Evolutionary conservation across 2,888 invertebrate species (phyloP).

Genomic region (Lucinisca nassula): DNA sequence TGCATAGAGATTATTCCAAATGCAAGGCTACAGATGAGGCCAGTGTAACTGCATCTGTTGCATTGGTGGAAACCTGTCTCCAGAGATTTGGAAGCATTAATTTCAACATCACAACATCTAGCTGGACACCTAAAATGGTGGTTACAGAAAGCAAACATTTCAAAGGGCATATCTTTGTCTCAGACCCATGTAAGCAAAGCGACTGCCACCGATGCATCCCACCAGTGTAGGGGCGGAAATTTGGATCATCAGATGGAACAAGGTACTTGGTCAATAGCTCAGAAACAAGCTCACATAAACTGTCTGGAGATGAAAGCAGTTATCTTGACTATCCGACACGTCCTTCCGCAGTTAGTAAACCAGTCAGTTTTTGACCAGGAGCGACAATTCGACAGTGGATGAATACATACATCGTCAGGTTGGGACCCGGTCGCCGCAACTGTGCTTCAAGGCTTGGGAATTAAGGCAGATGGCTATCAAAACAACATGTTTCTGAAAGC

Average conservation of each 20-base stretch:
- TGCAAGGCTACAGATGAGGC: conserved; percentile 39
- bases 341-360: not conserved
- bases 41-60: conserved; percentile 32
- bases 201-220: conserved; percentile 1
- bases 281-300: conserved; percentile 39
- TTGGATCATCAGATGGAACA: not conserved
- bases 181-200: not conserved
- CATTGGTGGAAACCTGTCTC: conserved; percentile 20
- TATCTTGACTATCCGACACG: not conserved
- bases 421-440: too few species aligned
- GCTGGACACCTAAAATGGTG: conserved; percentile 14
- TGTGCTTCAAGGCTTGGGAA: conserved; percentile 10
- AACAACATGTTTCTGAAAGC: conserved; percentile 29
- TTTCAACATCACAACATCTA: conserved; percentile 18
- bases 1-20: conserved; percentile 36
- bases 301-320: too few species aligned
- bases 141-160: conserved; percentile 24
- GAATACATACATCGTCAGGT: not conserved
- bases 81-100: conserved; percentile 15
- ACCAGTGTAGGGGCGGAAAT: not conserved
- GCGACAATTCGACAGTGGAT: not conserved
- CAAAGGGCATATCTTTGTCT: conserved; percentile 16
- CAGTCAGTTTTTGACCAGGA: not conserved
- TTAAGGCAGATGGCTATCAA: conserved; percentile 21
- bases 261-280: conserved; percentile 23